Base-by-base conservation (phyloP, 2,113 vertebrate genomes). In the Mobula birostris region DNA sequence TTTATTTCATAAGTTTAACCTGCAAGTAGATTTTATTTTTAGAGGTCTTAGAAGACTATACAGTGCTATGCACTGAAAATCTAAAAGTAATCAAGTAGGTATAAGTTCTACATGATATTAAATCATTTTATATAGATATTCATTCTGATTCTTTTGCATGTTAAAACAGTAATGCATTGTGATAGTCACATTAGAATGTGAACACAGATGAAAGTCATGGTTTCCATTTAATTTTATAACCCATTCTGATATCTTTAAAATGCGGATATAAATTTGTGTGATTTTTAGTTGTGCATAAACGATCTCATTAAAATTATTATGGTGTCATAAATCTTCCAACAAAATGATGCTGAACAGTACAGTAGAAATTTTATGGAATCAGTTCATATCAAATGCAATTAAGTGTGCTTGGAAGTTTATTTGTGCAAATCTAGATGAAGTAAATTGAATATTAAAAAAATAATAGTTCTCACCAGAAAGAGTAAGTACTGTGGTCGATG, bases 211-310 rank as follows among this genome's bases (percentile, higher is more conserved):
- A 63, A 88, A 88, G 5, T 63, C 12, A 15, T 88, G 58, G 27
- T 88, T n/a, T 88, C 58, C 63, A 15, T 66, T 88, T 88, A n/a
- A 88, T 88, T 88, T 63, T 88, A 58, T 11, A 58, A 88, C 29
- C 58, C 29, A 63, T 87, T 87, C 56, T 87, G 56, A 87, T 87
- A 58, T 61, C 3, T 58, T 87, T 58, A 29, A 77, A n/a, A 61
- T 87, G 12, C 12, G 48, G 82, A 61, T 61, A 61, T 61, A 87
- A 87, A 85, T 61, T 61, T 61, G 24, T 87, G 56, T 58, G 27
- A 48, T 87, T 61, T 87, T 21, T 87, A 27, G 48, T 48, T 87
- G 56, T 58, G 56, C 27, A n/a, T 58, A 88, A 63, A 11, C 63
- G 58, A n/a, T 63, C 32, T 63, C 58, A 63, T 58, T n/a, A 29